phyloP scores from a whole-genome alignment of 2,797 vertebrate genomes.

The Chloroceryle inda region DNA sequence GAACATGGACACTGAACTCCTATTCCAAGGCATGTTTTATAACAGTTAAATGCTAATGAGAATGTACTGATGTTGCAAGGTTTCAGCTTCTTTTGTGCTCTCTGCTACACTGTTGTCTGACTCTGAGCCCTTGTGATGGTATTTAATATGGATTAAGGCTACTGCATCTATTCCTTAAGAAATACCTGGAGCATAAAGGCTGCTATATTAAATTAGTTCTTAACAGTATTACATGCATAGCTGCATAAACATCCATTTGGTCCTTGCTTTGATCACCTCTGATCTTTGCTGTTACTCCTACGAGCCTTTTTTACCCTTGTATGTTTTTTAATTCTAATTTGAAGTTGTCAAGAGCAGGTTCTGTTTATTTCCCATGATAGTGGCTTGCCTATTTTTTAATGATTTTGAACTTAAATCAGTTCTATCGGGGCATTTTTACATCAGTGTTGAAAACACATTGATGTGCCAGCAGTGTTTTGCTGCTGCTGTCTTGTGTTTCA shows the following conservation, averaged over 20 bases:
- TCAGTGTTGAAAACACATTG: background rate
- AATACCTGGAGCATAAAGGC: constrained; percentile 31
- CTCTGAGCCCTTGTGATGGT: background rate
- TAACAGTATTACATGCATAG: constrained; percentile 16
- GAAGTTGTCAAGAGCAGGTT: background rate
- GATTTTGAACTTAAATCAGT: background rate
- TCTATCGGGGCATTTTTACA: background rate
- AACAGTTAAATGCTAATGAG: background rate
- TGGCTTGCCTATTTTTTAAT: background rate
- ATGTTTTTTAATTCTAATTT: background rate
- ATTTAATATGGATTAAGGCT: constrained; percentile 42
- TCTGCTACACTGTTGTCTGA: background rate
- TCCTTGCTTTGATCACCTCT: constrained; percentile 36
- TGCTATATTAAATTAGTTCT: constrained; percentile 40
- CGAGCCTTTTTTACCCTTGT: background rate
- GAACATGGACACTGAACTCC: background rate
- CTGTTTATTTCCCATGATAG: background rate
- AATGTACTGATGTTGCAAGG: background rate
- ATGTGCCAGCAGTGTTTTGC: background rate
- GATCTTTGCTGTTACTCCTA: background rate
- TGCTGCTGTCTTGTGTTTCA: background rate
- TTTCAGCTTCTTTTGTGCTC: background rate
- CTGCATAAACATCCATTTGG: constrained; percentile 32
- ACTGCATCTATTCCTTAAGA: constrained; percentile 14
- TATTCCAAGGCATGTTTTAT: background rate